Base-by-base conservation (phyloP, 2,888 invertebrate genomes). In the Idaea aversata region DNA sequence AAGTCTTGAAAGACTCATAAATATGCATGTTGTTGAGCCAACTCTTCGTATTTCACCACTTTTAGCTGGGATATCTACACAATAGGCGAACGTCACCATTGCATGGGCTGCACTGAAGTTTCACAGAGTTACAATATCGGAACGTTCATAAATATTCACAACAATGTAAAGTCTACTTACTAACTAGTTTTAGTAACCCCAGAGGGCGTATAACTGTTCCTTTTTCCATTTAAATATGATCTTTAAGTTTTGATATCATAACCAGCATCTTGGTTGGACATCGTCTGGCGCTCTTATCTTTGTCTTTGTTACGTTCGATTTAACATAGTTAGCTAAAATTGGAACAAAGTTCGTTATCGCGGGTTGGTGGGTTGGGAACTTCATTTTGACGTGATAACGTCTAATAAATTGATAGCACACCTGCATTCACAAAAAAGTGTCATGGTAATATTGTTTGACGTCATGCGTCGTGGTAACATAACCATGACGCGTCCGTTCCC, bases 141-240 rank as follows among this genome's bases (percentile, higher is more conserved):
- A 85, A 86, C 82, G 81, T 85, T 84, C 85, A 90, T 89, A 88
- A 88, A 90, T 88, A 89, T 89, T 88, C 87, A 88, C 79, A 80
- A 75, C 79, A 77, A 76, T 80, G 81, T 84, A 83, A 80, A 83
- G 79, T 81, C 80, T 78, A 81, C 79, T 78, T 74, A n/a, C 59
- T 75, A 76, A 79, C 78, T 79, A 83, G 78, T 85, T 84, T 79
- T 80, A 84, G 80, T 75, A 82, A 83, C 73, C 77, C 78, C 75
- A 75, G 71, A 71, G 74, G 78, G 78, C 73, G 71, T 76, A 72
- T 72, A 70, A 73, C 70, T 71, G 76, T 75, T 72, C 73, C 69
- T 70, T 77, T 75, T 77, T 78, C 70, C 73, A 78, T 79, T 80
- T 71, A 78, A 81, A 78, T 76, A 68, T 71, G 69, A 77, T 77